Percentiles rank a stretch among this genome's conserved stretches.
Conservation (phyloP, 2,888 invertebrate genomes). For the Stenotaenia linearis region DNA sequence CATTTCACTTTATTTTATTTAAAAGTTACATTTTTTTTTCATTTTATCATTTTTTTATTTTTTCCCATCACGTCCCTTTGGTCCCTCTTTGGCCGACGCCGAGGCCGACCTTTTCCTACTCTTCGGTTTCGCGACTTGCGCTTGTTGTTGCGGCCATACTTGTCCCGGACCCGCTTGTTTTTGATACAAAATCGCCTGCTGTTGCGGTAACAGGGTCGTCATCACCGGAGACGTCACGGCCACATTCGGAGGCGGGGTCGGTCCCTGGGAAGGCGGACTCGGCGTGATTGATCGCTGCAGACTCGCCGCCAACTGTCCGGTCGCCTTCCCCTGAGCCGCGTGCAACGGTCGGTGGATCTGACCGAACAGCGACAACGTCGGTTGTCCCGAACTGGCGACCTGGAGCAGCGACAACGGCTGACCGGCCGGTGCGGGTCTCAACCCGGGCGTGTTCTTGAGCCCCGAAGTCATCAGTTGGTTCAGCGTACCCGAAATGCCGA, state of each 20-base stretch:
- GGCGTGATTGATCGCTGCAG: neutral
- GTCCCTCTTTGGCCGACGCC: neutral
- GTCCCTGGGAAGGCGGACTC: neutral
- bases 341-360: neutral
- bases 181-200: conserved; percentile 23
- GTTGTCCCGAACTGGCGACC: conserved; percentile 28
- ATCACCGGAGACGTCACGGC: neutral
- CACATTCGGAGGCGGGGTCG: neutral
- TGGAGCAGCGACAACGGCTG: conserved; percentile 42
- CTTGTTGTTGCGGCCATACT: neutral
- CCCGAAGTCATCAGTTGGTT: conserved; percentile 44
- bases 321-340: neutral
- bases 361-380: neutral
- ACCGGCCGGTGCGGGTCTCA: conserved; percentile 37
- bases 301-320: conserved; percentile 31
- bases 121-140: neutral
- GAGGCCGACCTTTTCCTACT: neutral
- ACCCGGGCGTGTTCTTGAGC: conserved; percentile 41
- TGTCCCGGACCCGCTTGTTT: neutral
- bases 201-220: neutral
- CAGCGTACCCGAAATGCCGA: conserved; percentile 42
- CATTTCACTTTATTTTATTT: neutral
- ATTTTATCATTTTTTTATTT: neutral
- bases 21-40: neutral
- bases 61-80: neutral